These are phyloP conservation scores for Porites divaricata DNA, from an alignment of 92 coral and sea anemone genomes.

Conservation along the genomic window DNA sequence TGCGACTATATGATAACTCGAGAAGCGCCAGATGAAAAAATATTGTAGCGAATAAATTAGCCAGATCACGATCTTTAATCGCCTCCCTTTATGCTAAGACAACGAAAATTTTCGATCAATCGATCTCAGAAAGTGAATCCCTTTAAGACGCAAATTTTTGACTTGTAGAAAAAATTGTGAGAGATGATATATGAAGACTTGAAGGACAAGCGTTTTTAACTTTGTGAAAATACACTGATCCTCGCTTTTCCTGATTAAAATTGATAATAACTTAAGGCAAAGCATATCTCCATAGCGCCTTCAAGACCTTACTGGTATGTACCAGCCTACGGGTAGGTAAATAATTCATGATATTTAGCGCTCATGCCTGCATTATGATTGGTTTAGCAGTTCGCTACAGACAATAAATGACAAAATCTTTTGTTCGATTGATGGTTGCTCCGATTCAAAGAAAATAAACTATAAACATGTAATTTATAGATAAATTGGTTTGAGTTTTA, in stretches of 20 bases:
- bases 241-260: conserved; percentile 6
- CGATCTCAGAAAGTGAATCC: not conserved
- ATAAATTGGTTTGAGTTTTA: not conserved
- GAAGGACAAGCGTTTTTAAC: not conserved
- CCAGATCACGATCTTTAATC: not conserved
- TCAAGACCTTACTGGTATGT: conserved; percentile 60
- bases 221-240: conserved; percentile 3
- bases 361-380: conserved; percentile 36
- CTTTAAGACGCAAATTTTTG: not conserved
- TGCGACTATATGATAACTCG: not conserved
- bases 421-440: conserved; percentile 23
- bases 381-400: conserved; percentile 23
- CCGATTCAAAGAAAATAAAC: conserved; percentile 16
- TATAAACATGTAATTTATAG: conserved; percentile 10
- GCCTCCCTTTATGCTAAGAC: not conserved
- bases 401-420: conserved; percentile 12
- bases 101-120: not conserved
- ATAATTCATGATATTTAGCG: conserved; percentile 59
- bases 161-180: not conserved
- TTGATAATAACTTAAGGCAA: conserved; percentile 7
- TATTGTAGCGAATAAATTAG: not conserved
- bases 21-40: not conserved
- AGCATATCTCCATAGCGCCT: conserved; percentile 83
- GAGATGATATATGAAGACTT: not conserved
- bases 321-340: conserved; percentile 65